Evolutionary conservation across 2,888 invertebrate species (phyloP).

Genomic region (Antheraea yamamai): DNA sequence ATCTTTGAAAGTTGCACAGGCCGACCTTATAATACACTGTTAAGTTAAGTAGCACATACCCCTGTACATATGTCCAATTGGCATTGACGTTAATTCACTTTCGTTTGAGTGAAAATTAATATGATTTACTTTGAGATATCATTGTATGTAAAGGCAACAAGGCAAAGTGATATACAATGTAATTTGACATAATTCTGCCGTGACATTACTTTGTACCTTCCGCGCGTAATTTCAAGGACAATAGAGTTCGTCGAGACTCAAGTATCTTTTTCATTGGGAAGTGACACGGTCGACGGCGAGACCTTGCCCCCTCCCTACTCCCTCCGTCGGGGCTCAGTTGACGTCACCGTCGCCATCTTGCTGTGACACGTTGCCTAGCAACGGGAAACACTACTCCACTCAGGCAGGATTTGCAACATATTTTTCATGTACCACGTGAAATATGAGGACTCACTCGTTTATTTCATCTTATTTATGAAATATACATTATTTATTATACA

Average conservation of each 20-base stretch:
- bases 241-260: constrained; percentile 48
- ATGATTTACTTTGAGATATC: background rate
- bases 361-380: constrained; percentile 74
- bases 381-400: constrained; percentile 63
- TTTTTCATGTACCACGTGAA: background rate
- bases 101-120: constrained; percentile 41
- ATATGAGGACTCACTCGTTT: background rate
- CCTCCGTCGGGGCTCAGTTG: constrained; percentile 55
- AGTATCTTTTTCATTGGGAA: constrained; percentile 76
- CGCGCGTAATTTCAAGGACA: constrained; percentile 68
- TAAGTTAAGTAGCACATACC: constrained; percentile 15
- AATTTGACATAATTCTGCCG: constrained; percentile 19
- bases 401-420: constrained; percentile 32
- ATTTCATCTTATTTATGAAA: background rate
- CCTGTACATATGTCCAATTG: background rate
- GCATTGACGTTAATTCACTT: constrained; percentile 36
- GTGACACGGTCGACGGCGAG: constrained; percentile 70
- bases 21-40: background rate
- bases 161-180: background rate
- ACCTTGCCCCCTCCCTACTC: constrained; percentile 60
- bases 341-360: constrained; percentile 81
- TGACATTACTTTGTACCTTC: constrained; percentile 51
- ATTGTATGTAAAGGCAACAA: background rate
- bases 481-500: no score
- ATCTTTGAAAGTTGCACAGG: constrained; percentile 4